phyloP scores from a whole-genome alignment of 1,140 invertebrate genomes.

The Wiebesia pumilae region DNA sequence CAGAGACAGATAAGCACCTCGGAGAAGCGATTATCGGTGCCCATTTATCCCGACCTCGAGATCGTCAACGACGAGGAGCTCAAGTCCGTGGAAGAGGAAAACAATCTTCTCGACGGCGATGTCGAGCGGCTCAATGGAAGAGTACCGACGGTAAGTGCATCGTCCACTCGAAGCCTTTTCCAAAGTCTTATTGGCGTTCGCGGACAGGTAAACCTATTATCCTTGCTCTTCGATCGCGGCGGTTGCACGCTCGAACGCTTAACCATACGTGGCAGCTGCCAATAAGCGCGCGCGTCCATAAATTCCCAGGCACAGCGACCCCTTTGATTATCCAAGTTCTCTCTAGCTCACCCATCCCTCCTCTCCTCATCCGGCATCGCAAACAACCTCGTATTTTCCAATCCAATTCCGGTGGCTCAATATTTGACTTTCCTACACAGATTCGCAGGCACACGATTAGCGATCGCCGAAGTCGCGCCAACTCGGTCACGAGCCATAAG shows the following conservation, averaged over 20 bases:
- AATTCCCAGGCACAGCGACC: neutral
- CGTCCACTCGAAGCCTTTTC: neutral
- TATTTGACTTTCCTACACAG: conserved; percentile 55
- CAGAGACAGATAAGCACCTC: conserved; percentile 63
- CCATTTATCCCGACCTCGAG: conserved; percentile 69
- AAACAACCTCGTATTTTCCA: neutral
- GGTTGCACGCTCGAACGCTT: neutral
- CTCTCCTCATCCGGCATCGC: too few relatives aligned
- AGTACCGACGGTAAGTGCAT: conserved; percentile 65
- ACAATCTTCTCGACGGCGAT: conserved; percentile 70
- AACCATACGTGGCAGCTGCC: neutral
- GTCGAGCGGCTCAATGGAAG: conserved; percentile 68
- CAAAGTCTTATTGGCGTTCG: neutral
- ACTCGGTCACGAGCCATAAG: conserved; percentile 71
- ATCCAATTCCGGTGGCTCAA: neutral
- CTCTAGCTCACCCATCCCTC: neutral
- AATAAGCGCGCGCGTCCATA: too few relatives aligned
- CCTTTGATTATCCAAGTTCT: neutral
- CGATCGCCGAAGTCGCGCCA: conserved; percentile 72
- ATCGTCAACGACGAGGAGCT: conserved; percentile 64
- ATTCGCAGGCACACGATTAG: conserved; percentile 79
- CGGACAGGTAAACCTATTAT: neutral
- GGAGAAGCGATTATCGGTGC: conserved; percentile 69
- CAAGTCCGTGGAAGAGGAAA: conserved; percentile 68
- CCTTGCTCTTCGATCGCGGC: neutral